Base-by-base conservation (phyloP, 2,113 vertebrate species). In the Peucedramus taeniatus region DNA sequence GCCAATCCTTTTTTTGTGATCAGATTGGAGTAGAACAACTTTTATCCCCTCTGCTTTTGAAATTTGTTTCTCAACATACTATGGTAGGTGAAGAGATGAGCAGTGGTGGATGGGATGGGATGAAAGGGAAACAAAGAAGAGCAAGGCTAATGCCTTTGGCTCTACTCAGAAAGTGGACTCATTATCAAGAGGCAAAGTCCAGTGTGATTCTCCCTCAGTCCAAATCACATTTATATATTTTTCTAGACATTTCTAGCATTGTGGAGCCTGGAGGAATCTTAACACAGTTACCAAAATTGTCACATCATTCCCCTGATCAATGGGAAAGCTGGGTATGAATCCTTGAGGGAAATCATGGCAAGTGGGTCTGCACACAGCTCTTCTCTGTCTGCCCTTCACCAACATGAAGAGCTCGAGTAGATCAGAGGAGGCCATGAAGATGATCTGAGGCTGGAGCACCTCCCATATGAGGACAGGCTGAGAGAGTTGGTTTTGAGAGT, bases 321-420 rank as follows among this genome's bases (percentile, higher is more conserved):
- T 77, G n/a, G 54, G 54, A 81, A 60, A 72, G 13, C 10, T 47
- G 30, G 7, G 16, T 23, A 30, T 60, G 59, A 61, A 39, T 56
- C 39, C 44, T 71, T 60, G 49, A 45, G 14, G 11, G n/a, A 66
- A 39, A 63, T 54, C 9, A 5, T 20, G 13, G 19, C 9, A 18
- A 31, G 3, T 24, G 40, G 28, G 31, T 30, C 27, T 24, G 51
- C 18, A 51, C 37, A 23, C 8, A 42, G 7, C 9, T 42, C 35
- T 70, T 56, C 60, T 83, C 26, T 8, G 8, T 60, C 35, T 60
- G 20, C 30, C 5, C 30, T 37, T 74, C 2, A 1, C 10, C 56
- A 44, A 3, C 8, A 35, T 2, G 14, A 56, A 39, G 30, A 70
- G 18, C 35, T 39, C 0, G 1, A 50, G 23, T 3, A 3, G 9